Percentiles rank a stretch among this genome's conserved stretches.
phyloP scores from a whole-genome alignment of 2,888 invertebrate genomes.

The Synanthedon andrenaeformis region DNA sequence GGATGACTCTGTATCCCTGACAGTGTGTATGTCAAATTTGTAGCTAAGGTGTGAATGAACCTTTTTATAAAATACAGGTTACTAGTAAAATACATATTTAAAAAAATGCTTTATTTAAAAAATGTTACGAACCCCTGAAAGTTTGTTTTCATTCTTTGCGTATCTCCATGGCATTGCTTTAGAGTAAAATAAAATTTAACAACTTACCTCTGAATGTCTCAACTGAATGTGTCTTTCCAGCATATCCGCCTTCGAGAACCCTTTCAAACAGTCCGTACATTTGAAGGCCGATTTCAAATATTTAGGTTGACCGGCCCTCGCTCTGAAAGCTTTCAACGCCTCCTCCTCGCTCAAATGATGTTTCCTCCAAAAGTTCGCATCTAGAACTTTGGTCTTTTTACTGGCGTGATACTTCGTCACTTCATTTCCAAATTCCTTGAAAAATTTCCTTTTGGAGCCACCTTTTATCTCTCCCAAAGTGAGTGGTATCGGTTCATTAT shows the following conservation, averaged over 20 bases:
- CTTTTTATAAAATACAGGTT: too few relatives aligned
- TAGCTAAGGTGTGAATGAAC: too few relatives aligned
- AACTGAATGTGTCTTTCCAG: constrained; percentile 34
- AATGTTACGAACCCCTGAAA: too few relatives aligned
- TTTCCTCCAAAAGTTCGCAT: constrained; percentile 40
- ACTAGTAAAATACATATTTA: too few relatives aligned
- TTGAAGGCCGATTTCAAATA: constrained; percentile 36
- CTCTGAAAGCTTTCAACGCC: constrained; percentile 36
- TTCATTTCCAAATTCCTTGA: constrained; percentile 1
- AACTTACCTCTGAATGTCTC: constrained; percentile 41
- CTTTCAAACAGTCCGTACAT: constrained; percentile 45
- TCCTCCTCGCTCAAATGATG: constrained; percentile 40
- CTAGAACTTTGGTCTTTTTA: constrained; percentile 21
- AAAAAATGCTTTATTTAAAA: too few relatives aligned
- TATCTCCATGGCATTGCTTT: too few relatives aligned
- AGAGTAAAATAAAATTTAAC: too few relatives aligned
- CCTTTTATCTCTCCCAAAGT: not conserved
- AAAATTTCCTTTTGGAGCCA: not conserved
- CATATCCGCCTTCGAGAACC: constrained; percentile 50
- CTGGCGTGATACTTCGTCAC: not conserved
- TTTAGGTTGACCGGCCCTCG: constrained; percentile 27
- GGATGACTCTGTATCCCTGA: too few relatives aligned
- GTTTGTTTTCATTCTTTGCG: too few relatives aligned
- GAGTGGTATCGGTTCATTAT: not conserved
- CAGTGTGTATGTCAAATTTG: too few relatives aligned